Evolutionary conservation across 2,113 vertebrate species (phyloP), one percentile per base, ranked within the genome.

Genomic region (Cisticola juncidis): DNA sequence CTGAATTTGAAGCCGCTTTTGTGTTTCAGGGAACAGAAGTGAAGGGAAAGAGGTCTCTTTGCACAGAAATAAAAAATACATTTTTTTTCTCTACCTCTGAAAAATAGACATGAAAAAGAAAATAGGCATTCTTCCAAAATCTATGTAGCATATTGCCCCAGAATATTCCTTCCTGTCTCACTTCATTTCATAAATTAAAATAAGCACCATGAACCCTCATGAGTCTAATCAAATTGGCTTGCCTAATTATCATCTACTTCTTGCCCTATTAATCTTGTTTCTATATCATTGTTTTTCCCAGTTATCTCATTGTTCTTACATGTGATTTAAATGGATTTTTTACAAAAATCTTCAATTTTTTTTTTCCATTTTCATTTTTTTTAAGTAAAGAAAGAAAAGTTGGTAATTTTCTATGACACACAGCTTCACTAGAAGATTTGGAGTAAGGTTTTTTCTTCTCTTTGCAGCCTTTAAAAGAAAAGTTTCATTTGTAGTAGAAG

Each of bases 371-470:
- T 40, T 35, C 24, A 3, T 8, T 5, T 64, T 25, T 56, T 80
- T 35, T 8, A 35, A 47, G 2, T 33, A 45, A 45, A 47, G 9
- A 53, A 2, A 36, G 42, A 48, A 38, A 44, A 16, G 7, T 3
- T 31, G 14, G 10, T 56, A 33, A 38, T 38, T 82, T 76, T 9
- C 48, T 40, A 3, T 53, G 31, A 11, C 12, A 54, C 35, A 12
- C 29, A 77, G 40, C 18, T 26, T 93, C 19, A 29, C 28, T 14
- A 53, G 33, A 11, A 80, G 9, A 5, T 65, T 50, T 72, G 21
- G 7, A 3, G 13, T 42, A 0, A 5, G 2, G 2, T 9, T 60
- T 51, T 65, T 21, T 0, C 14, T 5, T 58, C 3, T 26, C 4
- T 71, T 76, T 28, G 8, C 7, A 54, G 12, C 11, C 15, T 79